Evolutionary conservation across 2,113 vertebrate species (phyloP).

Genomic region (Chitala chitala): DNA sequence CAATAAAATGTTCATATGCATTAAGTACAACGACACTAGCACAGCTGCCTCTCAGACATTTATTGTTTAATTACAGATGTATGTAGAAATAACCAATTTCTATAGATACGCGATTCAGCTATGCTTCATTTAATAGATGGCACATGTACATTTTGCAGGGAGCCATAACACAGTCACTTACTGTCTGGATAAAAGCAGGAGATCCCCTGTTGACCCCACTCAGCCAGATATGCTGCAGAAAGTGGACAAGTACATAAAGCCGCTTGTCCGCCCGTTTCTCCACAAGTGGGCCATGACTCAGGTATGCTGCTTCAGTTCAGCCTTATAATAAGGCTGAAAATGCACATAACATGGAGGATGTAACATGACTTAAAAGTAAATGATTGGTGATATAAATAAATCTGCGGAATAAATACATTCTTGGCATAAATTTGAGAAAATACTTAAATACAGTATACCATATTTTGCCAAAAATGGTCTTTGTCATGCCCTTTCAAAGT

Average conservation of each 20-base stretch:
- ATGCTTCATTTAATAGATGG: neutral
- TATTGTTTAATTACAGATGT: too few relatives aligned
- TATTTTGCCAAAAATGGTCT: too few relatives aligned
- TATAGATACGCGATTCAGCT: neutral
- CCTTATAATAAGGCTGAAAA: neutral
- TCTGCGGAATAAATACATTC: too few relatives aligned
- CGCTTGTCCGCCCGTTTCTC: conserved; percentile 64
- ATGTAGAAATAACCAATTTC: neutral
- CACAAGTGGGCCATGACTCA: conserved; percentile 70
- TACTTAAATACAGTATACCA: too few relatives aligned
- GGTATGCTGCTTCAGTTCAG: conserved; percentile 39
- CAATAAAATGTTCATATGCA: neutral
- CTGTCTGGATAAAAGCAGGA: conserved; percentile 64
- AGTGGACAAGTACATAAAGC: conserved; percentile 68
- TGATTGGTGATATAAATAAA: too few relatives aligned
- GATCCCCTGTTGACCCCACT: conserved; percentile 62
- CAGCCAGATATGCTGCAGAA: conserved; percentile 68
- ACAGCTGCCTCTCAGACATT: too few relatives aligned
- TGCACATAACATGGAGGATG: too few relatives aligned
- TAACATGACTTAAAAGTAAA: too few relatives aligned
- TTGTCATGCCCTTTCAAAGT: too few relatives aligned
- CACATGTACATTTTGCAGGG: conserved; percentile 41
- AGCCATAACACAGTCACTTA: conserved; percentile 71
- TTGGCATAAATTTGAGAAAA: too few relatives aligned
- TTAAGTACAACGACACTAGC: too few relatives aligned